Evolutionary conservation across 2,888 invertebrate genomes (phyloP), one percentile per base, ranked within the genome.

Genomic region (Dilophus febrilis): DNA sequence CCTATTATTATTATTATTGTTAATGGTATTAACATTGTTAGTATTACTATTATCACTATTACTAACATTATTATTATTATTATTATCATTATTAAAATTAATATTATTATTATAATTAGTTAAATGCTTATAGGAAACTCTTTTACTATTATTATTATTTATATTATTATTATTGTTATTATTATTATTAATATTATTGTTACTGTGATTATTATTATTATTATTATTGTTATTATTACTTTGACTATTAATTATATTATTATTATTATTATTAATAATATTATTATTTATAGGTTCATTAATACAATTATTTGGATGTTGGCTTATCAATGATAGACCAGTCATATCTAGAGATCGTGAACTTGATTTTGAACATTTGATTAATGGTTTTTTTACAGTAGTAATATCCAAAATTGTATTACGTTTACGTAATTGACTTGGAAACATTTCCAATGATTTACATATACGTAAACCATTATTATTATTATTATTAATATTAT

Each of bases 391-490:
- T 46, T 57, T 54, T 38, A 46, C 30, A 28, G 50, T 49, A 14
- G 58, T 57, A 35, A 51, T n/a, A n/a, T n/a, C n/a, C n/a, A n/a
- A n/a, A n/a, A n/a, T n/a, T n/a, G n/a, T n/a, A n/a, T n/a, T 47
- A 0, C 57, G 55, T 40, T 54, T 56, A 13, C 55, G 53, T 41
- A 52, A 19, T 37, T 57, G 57, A 50, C 51, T 45, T 7, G 74
- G 77, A 52, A 79, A 65, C 3, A 71, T 71, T 53, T 80, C 78
- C 44, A 79, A 57, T 1, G 77, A 77, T 45, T 71, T 69, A 1
- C 75, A 72, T 52, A 74, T 75, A 17, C 74, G 64, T 44, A 75
- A 48, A 37, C 37, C 35, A 19, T 12, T 27, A 3, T 22, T 28
- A 28, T n/a, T 40, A 38, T 36, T 53, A 48, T 3, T 50, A 49